Evolutionary conservation across 1,140 invertebrate species (phyloP).

Genomic region (Zaprionus nigranus): DNA sequence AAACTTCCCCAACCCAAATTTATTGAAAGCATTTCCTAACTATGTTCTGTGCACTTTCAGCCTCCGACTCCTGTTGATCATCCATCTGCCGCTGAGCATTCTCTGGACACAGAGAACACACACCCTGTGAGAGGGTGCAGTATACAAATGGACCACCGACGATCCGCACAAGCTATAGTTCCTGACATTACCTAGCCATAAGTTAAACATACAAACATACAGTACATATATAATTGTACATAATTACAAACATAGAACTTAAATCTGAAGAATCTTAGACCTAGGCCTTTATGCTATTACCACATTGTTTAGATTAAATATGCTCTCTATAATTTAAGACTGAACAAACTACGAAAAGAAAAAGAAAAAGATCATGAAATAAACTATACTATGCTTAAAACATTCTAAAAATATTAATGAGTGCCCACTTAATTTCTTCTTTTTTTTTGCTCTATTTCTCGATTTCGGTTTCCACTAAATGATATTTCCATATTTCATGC

Average conservation of each 20-base stretch:
- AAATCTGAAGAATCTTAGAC: conserved; percentile 12
- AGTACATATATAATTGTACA: conserved; percentile 47
- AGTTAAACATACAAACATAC: conserved; percentile 19
- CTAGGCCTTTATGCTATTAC: conserved; percentile 7
- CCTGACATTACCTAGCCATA: conserved; percentile 63
- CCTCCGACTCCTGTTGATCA: conserved; percentile 38
- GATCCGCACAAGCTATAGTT: conserved; percentile 63
- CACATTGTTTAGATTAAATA: conserved; percentile 35
- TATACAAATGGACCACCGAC: conserved; percentile 37
- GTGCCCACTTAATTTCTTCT: conserved; percentile 3
- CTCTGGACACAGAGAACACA: conserved; percentile 33
- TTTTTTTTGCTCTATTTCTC: conserved; percentile 2
- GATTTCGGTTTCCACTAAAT: conserved; percentile 11
- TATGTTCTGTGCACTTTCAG: conserved; percentile 60
- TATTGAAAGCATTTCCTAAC: conserved; percentile 28
- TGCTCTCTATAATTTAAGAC: conserved; percentile 68
- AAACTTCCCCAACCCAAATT: conserved; percentile 6
- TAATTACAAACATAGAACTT: conserved; percentile 26
- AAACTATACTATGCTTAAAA: conserved; percentile 62
- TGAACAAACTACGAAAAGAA: conserved; percentile 48
- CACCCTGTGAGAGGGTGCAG: conserved; percentile 32
- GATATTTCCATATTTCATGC: conserved; percentile 22
- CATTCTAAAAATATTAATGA: conserved; percentile 52
- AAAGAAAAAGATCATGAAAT: conserved; percentile 51
- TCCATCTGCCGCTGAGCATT: conserved; percentile 38